Conservation (phyloP, 2,888 invertebrate species). For the Tryphoninae sp. region DNA sequence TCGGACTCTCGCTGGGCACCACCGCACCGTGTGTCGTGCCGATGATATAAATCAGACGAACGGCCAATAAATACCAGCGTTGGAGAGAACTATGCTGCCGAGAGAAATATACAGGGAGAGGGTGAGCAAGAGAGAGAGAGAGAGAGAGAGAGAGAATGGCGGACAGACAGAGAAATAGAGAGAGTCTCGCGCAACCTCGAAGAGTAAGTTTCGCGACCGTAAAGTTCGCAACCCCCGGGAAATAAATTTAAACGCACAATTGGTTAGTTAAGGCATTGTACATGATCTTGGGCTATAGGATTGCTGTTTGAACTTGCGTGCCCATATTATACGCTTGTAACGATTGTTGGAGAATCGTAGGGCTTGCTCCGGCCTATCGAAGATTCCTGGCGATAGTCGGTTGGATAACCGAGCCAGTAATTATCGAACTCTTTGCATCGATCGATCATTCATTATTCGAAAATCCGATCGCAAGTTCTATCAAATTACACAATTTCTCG, state of each 20-base stretch:
- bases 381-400: not conserved
- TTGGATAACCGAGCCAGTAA: not conserved
- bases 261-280: constrained; percentile 72
- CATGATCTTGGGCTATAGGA: constrained; percentile 34
- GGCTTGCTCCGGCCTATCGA: not conserved
- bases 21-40: constrained; percentile 54
- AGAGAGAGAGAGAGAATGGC: not conserved
- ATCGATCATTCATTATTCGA: too few relatives aligned
- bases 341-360: not conserved
- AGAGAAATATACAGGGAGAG: constrained; percentile 14
- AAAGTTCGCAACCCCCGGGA: constrained; percentile 64
- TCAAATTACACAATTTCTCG: too few relatives aligned
- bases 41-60: constrained; percentile 75
- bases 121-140: not conserved
- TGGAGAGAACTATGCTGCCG: constrained; percentile 67
- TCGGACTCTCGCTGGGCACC: constrained; percentile 38
- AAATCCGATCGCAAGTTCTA: too few relatives aligned
- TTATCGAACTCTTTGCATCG: too few relatives aligned
- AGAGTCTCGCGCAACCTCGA: constrained; percentile 40
- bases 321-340: constrained; percentile 27
- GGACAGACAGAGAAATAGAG: constrained; percentile 1
- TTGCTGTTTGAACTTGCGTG: constrained; percentile 25
- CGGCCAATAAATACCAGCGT: constrained; percentile 72
- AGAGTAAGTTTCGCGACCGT: constrained; percentile 43
- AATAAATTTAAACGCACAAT: constrained; percentile 74